Conservation (phyloP, 2,888 invertebrate species). For the Nebria salina region DNA sequence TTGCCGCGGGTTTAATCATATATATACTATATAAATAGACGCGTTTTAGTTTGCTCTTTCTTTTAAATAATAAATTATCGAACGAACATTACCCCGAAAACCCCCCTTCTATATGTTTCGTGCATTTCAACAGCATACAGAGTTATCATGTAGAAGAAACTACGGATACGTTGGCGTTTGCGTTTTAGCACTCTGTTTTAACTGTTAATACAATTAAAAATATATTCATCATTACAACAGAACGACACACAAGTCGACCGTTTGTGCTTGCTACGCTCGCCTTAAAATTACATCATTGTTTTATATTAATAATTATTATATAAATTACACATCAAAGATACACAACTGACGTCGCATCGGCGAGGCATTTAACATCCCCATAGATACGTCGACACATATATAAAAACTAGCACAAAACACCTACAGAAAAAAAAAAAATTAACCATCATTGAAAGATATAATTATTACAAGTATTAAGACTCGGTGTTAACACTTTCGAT, state of each 20-base stretch:
- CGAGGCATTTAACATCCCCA: conserved; percentile 6
- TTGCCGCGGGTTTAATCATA: conserved; percentile 4
- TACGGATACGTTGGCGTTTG: conserved; percentile 18
- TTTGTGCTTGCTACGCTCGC: conserved; percentile 11
- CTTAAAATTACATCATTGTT: conserved; percentile 16
- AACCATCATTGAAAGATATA: conserved; percentile 34
- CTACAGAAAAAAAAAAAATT: conserved; percentile 44
- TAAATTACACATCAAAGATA: conserved; percentile 46
- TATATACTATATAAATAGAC: conserved; percentile 42
- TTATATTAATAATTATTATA: conserved; percentile 8
- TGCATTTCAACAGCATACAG: conserved; percentile 90
- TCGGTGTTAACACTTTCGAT: background rate
- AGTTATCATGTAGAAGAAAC: conserved; percentile 52
- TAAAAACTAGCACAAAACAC: conserved; percentile 47
- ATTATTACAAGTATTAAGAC: conserved; percentile 33
- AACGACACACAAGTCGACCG: conserved; percentile 9
- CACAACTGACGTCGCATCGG: conserved; percentile 35
- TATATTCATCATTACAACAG: conserved; percentile 2
- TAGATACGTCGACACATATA: conserved; percentile 39
- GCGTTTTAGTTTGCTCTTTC: conserved; percentile 28
- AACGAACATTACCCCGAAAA: conserved; percentile 52
- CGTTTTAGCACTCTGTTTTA: background rate
- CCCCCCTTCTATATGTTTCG: conserved; percentile 89
- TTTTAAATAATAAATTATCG: conserved; percentile 29
- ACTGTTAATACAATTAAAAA: background rate